Base-by-base conservation (phyloP, 2,888 invertebrate genomes). In the Dusona sp. region DNA sequence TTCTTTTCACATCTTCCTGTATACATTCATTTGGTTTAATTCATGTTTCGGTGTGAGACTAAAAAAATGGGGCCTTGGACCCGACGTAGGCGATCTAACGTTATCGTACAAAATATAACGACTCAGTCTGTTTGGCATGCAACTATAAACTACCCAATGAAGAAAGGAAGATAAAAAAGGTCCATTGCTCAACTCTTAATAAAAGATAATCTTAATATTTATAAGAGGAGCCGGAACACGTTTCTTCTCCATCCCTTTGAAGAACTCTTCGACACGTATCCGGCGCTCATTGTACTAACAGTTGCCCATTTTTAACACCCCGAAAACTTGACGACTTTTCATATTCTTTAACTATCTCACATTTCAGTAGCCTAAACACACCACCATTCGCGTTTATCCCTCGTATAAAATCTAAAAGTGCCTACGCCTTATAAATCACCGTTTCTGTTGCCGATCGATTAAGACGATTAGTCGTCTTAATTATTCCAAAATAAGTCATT, bases 201-300 rank as follows among this genome's bases (percentile, higher is more conserved):
- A 85, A 89, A 88, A 80, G 75, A 70, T 87, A 77, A 89, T 87
- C 88, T 90, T 90, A 90, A 68, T 61, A 87, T 90, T 85, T 42
- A 86, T 91, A 89, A 88, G 79, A 89, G 89, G 89, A 89, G 89
- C 89, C 87, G 89, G 89, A 89, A 85, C 61, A 61, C 88, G 88
- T 89, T 89, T 87, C 81, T 57, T 65, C 77, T 65, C 77, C 83
- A 82, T 80, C 65, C 67, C 57, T 82, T 83, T 82, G 83, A 88
- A 82, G 83, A 86, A 78, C 68, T 88, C 84, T 84, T 88, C 88
- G 88, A 87, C 88, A 88, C 89, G 89, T 89, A 89, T 91, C 87
- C 85, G 88, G 80, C 88, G 85, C 89, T 90, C 90, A 89, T 91
- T 92, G 91, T 91, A 91, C 90, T 90, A 88, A 88, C 87, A 89